Base-by-base conservation (phyloP, 2,797 vertebrate genomes). In the Megalops cyprinoides region DNA sequence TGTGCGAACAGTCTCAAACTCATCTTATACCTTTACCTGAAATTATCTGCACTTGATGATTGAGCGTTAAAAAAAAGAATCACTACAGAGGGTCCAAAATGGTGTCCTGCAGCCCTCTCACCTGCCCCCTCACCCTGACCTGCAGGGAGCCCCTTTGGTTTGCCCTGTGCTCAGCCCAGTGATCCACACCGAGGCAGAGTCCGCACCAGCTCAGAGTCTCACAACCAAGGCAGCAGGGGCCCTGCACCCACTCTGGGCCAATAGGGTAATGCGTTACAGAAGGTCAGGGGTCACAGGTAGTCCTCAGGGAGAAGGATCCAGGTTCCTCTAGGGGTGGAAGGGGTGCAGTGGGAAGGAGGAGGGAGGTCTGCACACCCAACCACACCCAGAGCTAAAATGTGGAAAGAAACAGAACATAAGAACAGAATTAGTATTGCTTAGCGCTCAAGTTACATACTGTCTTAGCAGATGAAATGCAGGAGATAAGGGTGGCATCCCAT, bases 321-420 rank as follows among this genome's bases (percentile, higher is more conserved):
- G 92, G 92, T 92, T 90, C 89, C 90, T 87, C 80, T 79, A 89
- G 87, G 89, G 92, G 91, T 89, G 89, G 83, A 83, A 83, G 86
- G 82, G 56, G 55, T 42, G 44, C 46, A 34, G 37, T 79, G 84
- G n/a, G 62, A 51, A 44, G 85, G 78, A 74, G 28, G 58, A 31
- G 74, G 46, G 51, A 67, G 74, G 84, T 84, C 76, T 88, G 89
- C 86, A 91, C 87, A 93, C 90, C 89, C 74, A 88, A 92, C 90
- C 91, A 86, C 91, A 92, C 91, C 90, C 84, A 87, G 88, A 90
- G 86, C 92, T 87, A 84, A 84, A 60, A 85, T 44, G 51, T 8
- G 25, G 62, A 86, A 34, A 31, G 4, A 79, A 1, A 87, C 31
- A 71, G 53, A 39, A 1, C 15, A 82, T 6, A 23, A 79, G 49